phyloP scores from a whole-genome alignment of 2,113 vertebrate species.

The Glaucidium brasilianum region DNA sequence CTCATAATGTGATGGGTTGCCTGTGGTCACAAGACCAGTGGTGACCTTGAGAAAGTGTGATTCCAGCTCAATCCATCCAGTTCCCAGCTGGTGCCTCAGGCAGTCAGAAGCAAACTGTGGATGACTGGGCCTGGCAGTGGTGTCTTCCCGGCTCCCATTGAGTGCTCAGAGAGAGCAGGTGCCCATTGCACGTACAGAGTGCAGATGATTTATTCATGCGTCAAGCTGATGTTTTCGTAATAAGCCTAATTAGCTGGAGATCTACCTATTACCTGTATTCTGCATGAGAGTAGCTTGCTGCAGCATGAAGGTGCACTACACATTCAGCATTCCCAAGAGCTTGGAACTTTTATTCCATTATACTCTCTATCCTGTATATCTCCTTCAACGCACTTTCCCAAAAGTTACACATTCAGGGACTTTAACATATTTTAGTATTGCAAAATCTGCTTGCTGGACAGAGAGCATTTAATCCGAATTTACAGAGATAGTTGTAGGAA shows the following conservation, averaged over 20 bases:
- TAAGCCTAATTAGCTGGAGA: neutral
- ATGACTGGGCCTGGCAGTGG: neutral
- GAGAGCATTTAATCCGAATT: neutral
- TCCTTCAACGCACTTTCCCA: neutral
- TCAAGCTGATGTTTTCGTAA: neutral
- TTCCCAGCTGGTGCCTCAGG: neutral
- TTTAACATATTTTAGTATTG: neutral
- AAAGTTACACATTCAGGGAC: neutral
- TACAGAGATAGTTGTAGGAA: neutral
- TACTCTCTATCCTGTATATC: neutral
- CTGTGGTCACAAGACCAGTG: neutral
- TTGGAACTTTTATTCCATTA: accelerated
- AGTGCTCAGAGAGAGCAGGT: neutral
- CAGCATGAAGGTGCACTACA: neutral
- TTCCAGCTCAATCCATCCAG: accelerated
- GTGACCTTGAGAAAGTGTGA: neutral
- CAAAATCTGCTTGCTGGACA: neutral
- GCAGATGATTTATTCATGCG: neutral
- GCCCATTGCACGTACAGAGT: neutral
- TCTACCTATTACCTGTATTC: neutral
- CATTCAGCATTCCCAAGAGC: neutral
- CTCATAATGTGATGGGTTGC: neutral
- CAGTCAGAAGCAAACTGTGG: neutral
- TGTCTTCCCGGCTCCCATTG: neutral
- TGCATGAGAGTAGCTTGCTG: neutral